These are phyloP conservation scores for Saccostrea cuccullata DNA, from an alignment of 1,140 invertebrate genomes.

Conservation along the genomic window DNA sequence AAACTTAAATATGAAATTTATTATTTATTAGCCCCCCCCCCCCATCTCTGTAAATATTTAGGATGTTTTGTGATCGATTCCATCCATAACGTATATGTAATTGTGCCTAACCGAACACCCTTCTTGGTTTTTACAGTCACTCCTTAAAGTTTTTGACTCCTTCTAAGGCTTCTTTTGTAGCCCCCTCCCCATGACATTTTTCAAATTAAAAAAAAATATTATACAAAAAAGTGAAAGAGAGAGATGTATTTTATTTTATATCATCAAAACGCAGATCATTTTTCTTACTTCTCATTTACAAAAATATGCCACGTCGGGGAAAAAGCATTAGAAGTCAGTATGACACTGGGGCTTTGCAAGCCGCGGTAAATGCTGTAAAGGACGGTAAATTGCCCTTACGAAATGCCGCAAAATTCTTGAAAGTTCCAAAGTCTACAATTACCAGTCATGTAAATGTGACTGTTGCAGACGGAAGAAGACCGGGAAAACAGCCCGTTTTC, in stretches of 20 bases:
- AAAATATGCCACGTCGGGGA: conserved; percentile 12
- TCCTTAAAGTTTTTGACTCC: too few relatives aligned
- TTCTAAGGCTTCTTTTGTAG: too few relatives aligned
- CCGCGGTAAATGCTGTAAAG: conserved; percentile 41
- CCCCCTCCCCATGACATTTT: too few relatives aligned
- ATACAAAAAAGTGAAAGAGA: neutral
- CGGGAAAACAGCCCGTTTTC: conserved; percentile 42
- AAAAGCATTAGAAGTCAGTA: conserved; percentile 32
- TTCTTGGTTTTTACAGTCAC: too few relatives aligned
- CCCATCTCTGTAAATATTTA: too few relatives aligned
- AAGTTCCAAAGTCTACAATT: conserved; percentile 39
- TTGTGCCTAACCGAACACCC: too few relatives aligned
- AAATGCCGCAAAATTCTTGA: conserved; percentile 16
- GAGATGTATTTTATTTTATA: neutral
- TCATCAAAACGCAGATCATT: neutral
- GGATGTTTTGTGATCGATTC: too few relatives aligned
- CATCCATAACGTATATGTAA: too few relatives aligned
- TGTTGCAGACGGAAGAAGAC: conserved; percentile 12
- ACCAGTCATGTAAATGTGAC: conserved; percentile 16
- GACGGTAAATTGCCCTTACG: conserved; percentile 13
- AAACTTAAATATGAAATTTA: too few relatives aligned
- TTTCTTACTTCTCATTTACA: neutral
- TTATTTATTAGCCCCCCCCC: too few relatives aligned
- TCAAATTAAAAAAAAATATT: neutral
- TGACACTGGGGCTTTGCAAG: conserved; percentile 22